Evolutionary conservation across 2,888 invertebrate genomes (phyloP).

Genomic region (Pandemis cinnamomeana): DNA sequence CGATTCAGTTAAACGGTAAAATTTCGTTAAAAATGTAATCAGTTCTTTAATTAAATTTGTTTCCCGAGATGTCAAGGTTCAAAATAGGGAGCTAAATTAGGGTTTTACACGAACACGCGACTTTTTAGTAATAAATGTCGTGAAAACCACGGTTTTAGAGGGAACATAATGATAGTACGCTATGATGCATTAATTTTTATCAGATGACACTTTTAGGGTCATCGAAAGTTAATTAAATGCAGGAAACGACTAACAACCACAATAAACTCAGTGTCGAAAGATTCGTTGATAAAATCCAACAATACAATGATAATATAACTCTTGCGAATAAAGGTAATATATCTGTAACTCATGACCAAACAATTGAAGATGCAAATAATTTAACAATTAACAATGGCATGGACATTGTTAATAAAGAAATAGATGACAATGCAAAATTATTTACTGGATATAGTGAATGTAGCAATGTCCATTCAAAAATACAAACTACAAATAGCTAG

Average conservation of each 20-base stretch:
- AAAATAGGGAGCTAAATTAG: slow-evolving; percentile 53
- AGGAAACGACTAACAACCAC: neutral
- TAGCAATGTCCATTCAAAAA: slow-evolving; percentile 29
- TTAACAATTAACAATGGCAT: slow-evolving; percentile 30
- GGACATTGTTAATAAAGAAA: slow-evolving; percentile 15
- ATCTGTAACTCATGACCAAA: neutral
- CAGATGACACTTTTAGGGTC: slow-evolving; percentile 16
- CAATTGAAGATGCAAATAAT: slow-evolving; percentile 2
- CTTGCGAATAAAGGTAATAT: neutral
- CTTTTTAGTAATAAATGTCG: slow-evolving; percentile 7
- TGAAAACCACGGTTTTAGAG: slow-evolving; percentile 28
- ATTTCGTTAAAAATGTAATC: neutral
- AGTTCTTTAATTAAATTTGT: slow-evolving; percentile 7
- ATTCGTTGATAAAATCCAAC: neutral
- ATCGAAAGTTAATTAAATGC: slow-evolving; percentile 18
- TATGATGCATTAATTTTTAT: slow-evolving; percentile 17
- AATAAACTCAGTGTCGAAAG: neutral
- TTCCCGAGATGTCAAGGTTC: slow-evolving; percentile 61
- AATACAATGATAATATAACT: neutral
- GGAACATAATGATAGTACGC: slow-evolving; percentile 8
- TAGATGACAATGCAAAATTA: slow-evolving; percentile 29
- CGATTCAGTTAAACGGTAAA: too few species aligned
- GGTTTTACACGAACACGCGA: slow-evolving; percentile 18
- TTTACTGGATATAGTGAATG: slow-evolving; percentile 39
- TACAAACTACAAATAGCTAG: slow-evolving; percentile 47